Base-by-base conservation (phyloP, 2,888 invertebrate genomes). In the Steinernema hermaphroditum region DNA sequence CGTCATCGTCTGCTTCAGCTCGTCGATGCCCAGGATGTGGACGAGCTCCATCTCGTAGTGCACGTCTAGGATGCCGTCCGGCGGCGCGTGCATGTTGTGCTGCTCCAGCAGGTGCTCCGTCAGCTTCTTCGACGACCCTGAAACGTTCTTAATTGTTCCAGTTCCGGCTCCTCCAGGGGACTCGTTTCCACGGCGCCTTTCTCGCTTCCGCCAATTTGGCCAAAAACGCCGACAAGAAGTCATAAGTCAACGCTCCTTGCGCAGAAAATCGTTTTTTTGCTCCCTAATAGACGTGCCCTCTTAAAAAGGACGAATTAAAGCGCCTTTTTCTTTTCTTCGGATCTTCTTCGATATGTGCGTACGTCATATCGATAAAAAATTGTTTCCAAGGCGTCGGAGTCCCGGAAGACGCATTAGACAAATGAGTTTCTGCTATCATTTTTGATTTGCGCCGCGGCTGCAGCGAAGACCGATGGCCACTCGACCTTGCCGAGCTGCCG, bases 1-100 rank as follows among this genome's bases (percentile, higher is more conserved):
- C 0, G 84, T 85, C 80, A 85, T 82, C 1, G 85, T 85, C 69
- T 85, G 85, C 70, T 84, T 83, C n/a, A 85, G 72, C 71, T 85
- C 85, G 70, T 85, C 85, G 72, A 85, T 85, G 43, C 82, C 82
- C 0, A 85, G 76, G 70, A 85, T 84, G 72, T 85, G 84, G 1
- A 85, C 85, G 2, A 85, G 72, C 72, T 85, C 85, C 70, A 78
- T 44, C 24, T 78, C 85, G 70, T 85, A 85, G 49, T 81, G 77
- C 6, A 85, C 80, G 68, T 82, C 76, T 1, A 85, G 70, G 4
- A 81, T 68, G 0, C 83, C 85, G 74, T 85, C 85, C 0, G 85
- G 85, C 1, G 85, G 82, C 0, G 84, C 83, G 24, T 81, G 74
- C 24, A 76, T 70, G 73, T 85, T 83, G 75, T 85, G 85, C 68